These are phyloP conservation scores for Tautogolabrus adspersus DNA, from an alignment of 2,113 vertebrate genomes.

Conservation along the genomic window DNA sequence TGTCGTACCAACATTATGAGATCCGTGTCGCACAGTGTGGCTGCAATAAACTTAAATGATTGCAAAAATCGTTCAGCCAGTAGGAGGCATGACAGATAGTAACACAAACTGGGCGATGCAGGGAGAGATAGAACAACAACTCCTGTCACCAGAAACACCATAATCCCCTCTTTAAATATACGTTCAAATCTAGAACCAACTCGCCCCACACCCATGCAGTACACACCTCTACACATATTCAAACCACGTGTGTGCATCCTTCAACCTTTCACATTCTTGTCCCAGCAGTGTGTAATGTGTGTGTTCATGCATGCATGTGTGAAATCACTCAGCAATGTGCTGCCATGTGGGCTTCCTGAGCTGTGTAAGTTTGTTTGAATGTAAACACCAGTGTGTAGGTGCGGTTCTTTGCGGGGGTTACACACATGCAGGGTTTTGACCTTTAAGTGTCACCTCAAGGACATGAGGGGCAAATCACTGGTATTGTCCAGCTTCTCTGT, in stretches of 20 bases:
- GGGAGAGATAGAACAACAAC: no score
- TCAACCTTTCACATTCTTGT: conserved; percentile 27
- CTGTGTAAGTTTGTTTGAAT: conserved; percentile 63
- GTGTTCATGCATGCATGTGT: conserved; percentile 48
- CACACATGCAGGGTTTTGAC: conserved; percentile 46
- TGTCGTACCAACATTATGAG: no score
- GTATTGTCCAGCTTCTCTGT: background rate
- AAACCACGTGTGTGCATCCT: background rate
- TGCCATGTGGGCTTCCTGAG: conserved; percentile 23
- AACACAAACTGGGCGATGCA: no score
- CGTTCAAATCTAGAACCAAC: background rate
- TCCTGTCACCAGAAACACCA: no score
- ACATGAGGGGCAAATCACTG: background rate
- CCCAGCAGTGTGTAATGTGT: conserved; percentile 31
- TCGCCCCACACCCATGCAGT: no score
- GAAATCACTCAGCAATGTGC: conserved; percentile 47
- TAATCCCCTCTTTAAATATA: no score
- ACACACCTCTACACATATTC: background rate
- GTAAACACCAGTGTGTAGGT: conserved; percentile 52
- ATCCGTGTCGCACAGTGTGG: no score
- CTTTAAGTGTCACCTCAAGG: conserved; percentile 60
- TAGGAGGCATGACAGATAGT: no score
- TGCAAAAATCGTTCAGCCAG: no score
- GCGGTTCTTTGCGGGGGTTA: background rate
- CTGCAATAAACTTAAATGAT: no score